Percentiles rank a stretch among this genome's conserved stretches.
Conservation (phyloP, 2,888 invertebrate genomes). For the Doris montereyensis region DNA sequence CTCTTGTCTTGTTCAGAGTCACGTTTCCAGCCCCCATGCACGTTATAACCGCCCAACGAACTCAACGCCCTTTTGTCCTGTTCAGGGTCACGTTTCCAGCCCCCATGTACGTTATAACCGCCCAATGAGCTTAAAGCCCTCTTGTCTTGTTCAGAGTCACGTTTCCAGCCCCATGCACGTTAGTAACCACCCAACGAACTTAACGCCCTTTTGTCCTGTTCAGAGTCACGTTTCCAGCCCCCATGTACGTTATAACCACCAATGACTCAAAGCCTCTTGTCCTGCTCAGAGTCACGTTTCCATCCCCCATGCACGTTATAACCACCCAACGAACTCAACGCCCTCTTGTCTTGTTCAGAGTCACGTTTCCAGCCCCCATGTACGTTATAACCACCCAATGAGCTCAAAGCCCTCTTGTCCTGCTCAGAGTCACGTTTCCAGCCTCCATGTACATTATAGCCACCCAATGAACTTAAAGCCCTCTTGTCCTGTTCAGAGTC, state of each 20-base stretch:
- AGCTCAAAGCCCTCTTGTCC: constrained; percentile 24
- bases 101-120: constrained; percentile 35
- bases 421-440: no score
- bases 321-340: no score
- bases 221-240: no score
- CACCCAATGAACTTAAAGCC: no score
- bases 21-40: constrained; percentile 33
- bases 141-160: constrained; percentile 18
- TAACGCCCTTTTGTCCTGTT: constrained; percentile 20
- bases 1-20: constrained; percentile 11
- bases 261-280: constrained; percentile 30
- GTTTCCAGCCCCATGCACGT: constrained; percentile 36
- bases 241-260: constrained; percentile 35
- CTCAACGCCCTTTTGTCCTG: constrained; percentile 25
- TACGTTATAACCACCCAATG: constrained; percentile 34
- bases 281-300: not conserved
- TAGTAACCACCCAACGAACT: constrained; percentile 34
- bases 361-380: no score
- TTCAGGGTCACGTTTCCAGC: constrained; percentile 31
- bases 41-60: constrained; percentile 28
- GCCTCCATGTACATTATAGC: no score
- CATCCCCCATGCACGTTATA: no score
- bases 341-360: no score
- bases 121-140: constrained; percentile 31
- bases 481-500: no score